phyloP scores from a whole-genome alignment of 2,888 invertebrate species.

The Limnephilus lunatus region DNA sequence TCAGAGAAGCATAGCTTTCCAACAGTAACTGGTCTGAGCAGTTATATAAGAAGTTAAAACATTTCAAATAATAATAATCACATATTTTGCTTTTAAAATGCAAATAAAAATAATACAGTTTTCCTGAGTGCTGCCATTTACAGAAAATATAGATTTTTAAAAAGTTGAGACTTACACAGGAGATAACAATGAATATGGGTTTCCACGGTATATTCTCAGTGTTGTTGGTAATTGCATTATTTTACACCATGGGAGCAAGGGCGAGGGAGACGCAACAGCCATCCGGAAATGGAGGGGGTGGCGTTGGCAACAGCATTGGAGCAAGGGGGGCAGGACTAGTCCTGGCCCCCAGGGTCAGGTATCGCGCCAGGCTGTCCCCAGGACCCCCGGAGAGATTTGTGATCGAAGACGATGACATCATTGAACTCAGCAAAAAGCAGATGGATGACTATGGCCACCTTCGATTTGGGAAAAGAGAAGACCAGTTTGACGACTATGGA shows the following conservation, averaged over 20 bases:
- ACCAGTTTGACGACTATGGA: slow-evolving; percentile 86
- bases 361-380: slow-evolving; percentile 56
- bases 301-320: slow-evolving; percentile 68
- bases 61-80: not conserved
- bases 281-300: slow-evolving; percentile 68
- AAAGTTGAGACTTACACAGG: slow-evolving; percentile 6
- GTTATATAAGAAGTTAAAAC: not conserved
- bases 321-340: slow-evolving; percentile 54
- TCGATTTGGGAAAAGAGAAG: slow-evolving; percentile 81
- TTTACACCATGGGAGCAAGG: slow-evolving; percentile 33
- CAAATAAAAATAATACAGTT: slow-evolving; percentile 30
- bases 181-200: slow-evolving; percentile 46
- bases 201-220: slow-evolving; percentile 50
- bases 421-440: slow-evolving; percentile 74
- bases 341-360: slow-evolving; percentile 67
- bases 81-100: slow-evolving; percentile 17
- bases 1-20: slow-evolving; percentile 36
- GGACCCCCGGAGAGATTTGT: slow-evolving; percentile 68
- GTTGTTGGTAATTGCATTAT: slow-evolving; percentile 43
- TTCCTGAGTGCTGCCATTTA: slow-evolving; percentile 27
- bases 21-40: not conserved
- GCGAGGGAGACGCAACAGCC: slow-evolving; percentile 53
- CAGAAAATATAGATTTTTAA: slow-evolving; percentile 5
- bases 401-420: slow-evolving; percentile 73
- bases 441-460: slow-evolving; percentile 81